phyloP scores from a whole-genome alignment of 2,113 vertebrate species.

The Spea bombifrons region DNA sequence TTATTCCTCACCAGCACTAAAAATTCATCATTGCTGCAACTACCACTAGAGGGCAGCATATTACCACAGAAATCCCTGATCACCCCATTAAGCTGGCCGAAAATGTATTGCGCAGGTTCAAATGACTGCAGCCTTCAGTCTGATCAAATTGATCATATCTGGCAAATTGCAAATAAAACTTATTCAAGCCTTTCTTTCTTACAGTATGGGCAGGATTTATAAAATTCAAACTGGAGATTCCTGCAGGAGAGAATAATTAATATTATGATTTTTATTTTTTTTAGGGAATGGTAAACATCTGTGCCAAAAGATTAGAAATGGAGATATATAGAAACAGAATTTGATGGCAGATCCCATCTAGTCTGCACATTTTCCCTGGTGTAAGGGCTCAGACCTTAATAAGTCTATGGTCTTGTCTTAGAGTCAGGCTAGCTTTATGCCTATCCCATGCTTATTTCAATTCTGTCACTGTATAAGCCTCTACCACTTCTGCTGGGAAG shows the following conservation, averaged over 20 bases:
- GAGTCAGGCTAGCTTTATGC: too few species aligned
- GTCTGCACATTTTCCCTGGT: too few species aligned
- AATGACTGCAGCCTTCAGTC: slow-evolving; percentile 24
- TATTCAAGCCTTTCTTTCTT: slow-evolving; percentile 7
- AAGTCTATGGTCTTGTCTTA: too few species aligned
- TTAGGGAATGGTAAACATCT: not conserved
- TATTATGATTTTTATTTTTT: not conserved
- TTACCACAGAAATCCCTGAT: not conserved
- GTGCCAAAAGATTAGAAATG: not conserved
- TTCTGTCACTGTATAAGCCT: too few species aligned
- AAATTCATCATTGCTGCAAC: not conserved
- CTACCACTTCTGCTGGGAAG: too few species aligned
- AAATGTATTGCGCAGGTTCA: slow-evolving; percentile 20
- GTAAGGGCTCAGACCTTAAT: too few species aligned
- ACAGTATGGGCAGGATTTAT: slow-evolving; percentile 2
- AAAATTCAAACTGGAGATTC: slow-evolving; percentile 21
- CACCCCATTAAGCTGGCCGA: not conserved
- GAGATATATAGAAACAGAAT: too few species aligned
- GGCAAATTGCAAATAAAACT: slow-evolving; percentile 45
- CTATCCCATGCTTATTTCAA: too few species aligned
- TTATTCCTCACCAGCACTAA: not conserved
- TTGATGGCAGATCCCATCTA: too few species aligned
- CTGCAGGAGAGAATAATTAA: slow-evolving; percentile 1
- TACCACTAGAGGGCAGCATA: slow-evolving; percentile 25
- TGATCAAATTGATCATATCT: slow-evolving; percentile 46